Evolutionary conservation across 1,140 invertebrate species (phyloP).

Genomic region (Orchestia grillus): DNA sequence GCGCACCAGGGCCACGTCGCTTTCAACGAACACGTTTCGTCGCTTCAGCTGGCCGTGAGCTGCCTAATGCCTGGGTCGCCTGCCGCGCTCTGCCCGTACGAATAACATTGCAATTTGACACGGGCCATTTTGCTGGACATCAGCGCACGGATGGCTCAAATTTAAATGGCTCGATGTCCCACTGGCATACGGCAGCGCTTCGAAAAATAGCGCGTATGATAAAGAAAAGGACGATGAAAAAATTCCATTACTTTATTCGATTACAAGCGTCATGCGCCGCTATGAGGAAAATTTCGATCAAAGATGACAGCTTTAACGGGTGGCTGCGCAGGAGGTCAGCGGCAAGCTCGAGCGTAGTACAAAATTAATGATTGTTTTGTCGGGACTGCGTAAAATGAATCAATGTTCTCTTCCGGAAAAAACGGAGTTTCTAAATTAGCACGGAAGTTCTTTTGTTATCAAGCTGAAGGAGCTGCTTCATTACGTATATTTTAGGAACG

Average conservation of each 20-base stretch:
- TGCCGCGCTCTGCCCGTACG: slow-evolving; percentile 2
- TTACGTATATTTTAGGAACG: too few species aligned
- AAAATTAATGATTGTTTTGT: too few species aligned
- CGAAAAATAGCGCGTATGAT: not conserved
- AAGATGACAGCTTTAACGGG: slow-evolving; percentile 40
- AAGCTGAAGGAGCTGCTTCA: too few species aligned
- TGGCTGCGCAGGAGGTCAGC: not conserved
- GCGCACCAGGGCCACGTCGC: not conserved
- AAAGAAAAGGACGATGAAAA: not conserved
- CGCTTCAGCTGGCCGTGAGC: not conserved
- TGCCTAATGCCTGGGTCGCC: not conserved
- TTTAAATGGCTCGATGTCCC: slow-evolving; percentile 3
- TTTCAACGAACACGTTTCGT: slow-evolving; percentile 33
- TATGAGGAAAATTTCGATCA: not conserved
- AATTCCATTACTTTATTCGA: slow-evolving; percentile 42
- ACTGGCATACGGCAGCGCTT: not conserved
- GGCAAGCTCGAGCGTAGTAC: too few species aligned
- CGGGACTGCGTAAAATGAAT: too few species aligned
- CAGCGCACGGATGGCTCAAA: not conserved
- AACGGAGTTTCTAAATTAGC: too few species aligned
- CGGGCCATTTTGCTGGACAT: not conserved
- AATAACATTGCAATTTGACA: not conserved
- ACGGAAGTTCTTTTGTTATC: too few species aligned
- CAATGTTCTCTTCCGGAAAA: too few species aligned
- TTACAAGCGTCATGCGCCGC: not conserved